Base-by-base conservation (phyloP, 2,797 vertebrate genomes). In the Acrocephalus scirpaceus region DNA sequence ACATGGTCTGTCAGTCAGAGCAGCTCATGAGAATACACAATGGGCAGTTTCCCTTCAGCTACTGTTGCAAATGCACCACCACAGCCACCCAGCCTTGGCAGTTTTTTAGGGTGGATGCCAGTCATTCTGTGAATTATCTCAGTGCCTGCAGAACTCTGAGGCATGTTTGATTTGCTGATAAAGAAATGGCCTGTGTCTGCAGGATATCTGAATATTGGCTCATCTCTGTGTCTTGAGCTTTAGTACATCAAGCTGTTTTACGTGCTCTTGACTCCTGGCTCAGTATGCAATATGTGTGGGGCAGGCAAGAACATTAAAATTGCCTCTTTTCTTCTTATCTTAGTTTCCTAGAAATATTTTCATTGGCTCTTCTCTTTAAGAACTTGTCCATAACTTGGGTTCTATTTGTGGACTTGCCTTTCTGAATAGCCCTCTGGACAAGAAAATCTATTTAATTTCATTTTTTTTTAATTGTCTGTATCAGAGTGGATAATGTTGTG, bases 201-300 rank as follows among this genome's bases (percentile, higher is more conserved):
- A 66, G 62, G 36, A 17, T 38, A 62, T 54, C 44, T 48, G 66
- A 81, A 23, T 36, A 10, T 6, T 13, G 56, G 40, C 22, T 84
- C 44, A 48, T 25, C 22, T 27, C 29, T 6, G 29, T 40, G 23
- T 26, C 38, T 45, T 78, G 44, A 89, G 7, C 32, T 80, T 77
- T 30, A 40, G 27, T 48, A 3, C 40, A 12, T 32, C 2, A 3
- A 27, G 26, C 47, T 82, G 47, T n/a, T 76, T 56, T 16, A 23
- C 5, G 6, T 0, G 1, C 15, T 21, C 45, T 54, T 57, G 38
- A 15, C 50, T 78, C 23, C 61, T 75, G 27, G 32, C 34, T 77
- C 2, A 0, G 17, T 42, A 11, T 32, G 5, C 0, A 3, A 26
- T 3, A 1, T 11, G 21, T 66, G 12, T 12, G 32, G 25, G 23